Percentiles rank a stretch among this genome's conserved stretches.
Conservation (phyloP, 2,888 invertebrate species). For the Dicycla oo region DNA sequence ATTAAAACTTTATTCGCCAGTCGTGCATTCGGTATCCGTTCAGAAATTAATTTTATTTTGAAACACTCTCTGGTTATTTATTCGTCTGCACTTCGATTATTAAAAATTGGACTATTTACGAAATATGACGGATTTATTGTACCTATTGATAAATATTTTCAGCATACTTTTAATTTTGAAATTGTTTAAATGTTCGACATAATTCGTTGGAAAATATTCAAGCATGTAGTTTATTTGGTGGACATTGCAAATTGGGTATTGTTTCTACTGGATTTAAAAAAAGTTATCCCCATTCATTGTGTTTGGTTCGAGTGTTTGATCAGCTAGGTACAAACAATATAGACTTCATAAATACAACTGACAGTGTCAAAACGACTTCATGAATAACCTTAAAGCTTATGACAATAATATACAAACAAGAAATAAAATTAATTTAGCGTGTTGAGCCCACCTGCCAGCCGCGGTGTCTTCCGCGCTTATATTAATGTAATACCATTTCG, state of each 20-base stretch:
- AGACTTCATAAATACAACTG: too few relatives aligned
- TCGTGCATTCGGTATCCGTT: neutral
- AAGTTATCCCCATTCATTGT: neutral
- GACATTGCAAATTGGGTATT: neutral
- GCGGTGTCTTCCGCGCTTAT: slow-evolving; percentile 27
- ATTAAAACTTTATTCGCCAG: slow-evolving; percentile 2
- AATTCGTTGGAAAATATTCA: neutral
- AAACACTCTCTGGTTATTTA: slow-evolving; percentile 11
- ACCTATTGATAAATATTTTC: slow-evolving; percentile 11
- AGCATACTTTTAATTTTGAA: slow-evolving; percentile 1
- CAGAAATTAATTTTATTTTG: neutral
- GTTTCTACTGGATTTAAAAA: neutral
- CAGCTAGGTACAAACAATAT: too few relatives aligned
- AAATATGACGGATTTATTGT: neutral
- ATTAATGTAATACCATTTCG: slow-evolving; percentile 42
- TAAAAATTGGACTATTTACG: too few relatives aligned
- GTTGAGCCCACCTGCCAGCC: slow-evolving; percentile 20
- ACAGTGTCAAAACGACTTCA: neutral
- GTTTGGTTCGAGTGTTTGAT: too few relatives aligned
- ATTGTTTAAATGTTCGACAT: neutral
- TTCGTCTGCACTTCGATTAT: too few relatives aligned
- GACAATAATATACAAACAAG: slow-evolving; percentile 21
- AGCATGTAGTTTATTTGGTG: neutral
- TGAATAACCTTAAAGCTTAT: neutral
- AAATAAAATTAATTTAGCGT: slow-evolving; percentile 42